Evolutionary conservation across 1,140 invertebrate species (phyloP).

Genomic region (Drosophila parabipectinata): DNA sequence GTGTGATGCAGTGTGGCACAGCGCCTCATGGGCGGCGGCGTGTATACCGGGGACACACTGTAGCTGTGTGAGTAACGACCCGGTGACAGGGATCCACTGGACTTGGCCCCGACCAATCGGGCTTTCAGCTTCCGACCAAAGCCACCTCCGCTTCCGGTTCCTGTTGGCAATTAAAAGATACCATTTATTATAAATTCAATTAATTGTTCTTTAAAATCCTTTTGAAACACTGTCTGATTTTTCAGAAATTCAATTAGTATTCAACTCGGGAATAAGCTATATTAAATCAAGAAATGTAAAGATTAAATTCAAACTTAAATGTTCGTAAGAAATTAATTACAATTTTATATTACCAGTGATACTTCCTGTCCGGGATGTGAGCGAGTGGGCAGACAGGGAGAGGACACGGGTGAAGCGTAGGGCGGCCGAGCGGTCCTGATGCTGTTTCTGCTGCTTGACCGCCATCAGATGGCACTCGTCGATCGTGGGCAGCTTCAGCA

Average conservation of each 20-base stretch:
- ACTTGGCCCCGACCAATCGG: slow-evolving; percentile 64
- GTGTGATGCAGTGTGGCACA: slow-evolving; percentile 75
- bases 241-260: too few species aligned
- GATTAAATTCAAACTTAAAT: too few species aligned
- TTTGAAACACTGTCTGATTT: too few species aligned
- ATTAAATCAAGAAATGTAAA: too few species aligned
- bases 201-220: background rate
- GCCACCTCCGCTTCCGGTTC: slow-evolving; percentile 28
- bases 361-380: slow-evolving; percentile 46
- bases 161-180: background rate
- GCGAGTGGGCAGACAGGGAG: slow-evolving; percentile 75
- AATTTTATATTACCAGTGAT: background rate
- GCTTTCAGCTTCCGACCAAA: slow-evolving; percentile 71
- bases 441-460: slow-evolving; percentile 45
- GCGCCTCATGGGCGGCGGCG: slow-evolving; percentile 75
- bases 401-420: slow-evolving; percentile 73
- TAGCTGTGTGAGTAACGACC: slow-evolving; percentile 71
- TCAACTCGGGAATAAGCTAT: too few species aligned
- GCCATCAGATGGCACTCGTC: slow-evolving; percentile 74
- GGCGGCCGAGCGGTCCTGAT: slow-evolving; percentile 29
- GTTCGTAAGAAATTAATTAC: too few species aligned
- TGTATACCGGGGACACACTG: slow-evolving; percentile 73
- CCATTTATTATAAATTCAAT: background rate
- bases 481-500: slow-evolving; percentile 74
- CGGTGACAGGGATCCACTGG: slow-evolving; percentile 66